Percentiles rank a stretch among this genome's conserved stretches.
Evolutionary conservation across 2,113 vertebrate genomes (phyloP).

Genomic region (Perca flavescens): DNA sequence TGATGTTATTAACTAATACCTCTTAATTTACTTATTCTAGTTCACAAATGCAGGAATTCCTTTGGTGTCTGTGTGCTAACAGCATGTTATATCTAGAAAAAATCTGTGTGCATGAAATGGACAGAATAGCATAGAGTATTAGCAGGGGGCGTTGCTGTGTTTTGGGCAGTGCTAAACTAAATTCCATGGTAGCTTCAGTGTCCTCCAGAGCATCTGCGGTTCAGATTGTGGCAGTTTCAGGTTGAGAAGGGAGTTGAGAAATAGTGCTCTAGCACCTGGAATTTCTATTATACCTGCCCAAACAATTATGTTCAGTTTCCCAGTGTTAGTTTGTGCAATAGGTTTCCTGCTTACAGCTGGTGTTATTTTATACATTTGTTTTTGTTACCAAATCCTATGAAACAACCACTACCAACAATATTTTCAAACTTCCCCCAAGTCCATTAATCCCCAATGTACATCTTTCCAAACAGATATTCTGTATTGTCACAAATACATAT

Average conservation of each 20-base stretch:
- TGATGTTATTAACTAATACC: slow-evolving; percentile 38
- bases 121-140: neutral
- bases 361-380: slow-evolving; percentile 32
- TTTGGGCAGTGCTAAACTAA: slow-evolving; percentile 46
- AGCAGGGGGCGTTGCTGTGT: slow-evolving; percentile 29
- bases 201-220: slow-evolving; percentile 13
- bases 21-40: slow-evolving; percentile 36
- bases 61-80: slow-evolving; percentile 43
- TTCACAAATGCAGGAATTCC: slow-evolving; percentile 30
- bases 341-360: slow-evolving; percentile 45
- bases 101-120: slow-evolving; percentile 62
- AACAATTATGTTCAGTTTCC: slow-evolving; percentile 27
- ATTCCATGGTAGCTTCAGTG: slow-evolving; percentile 38
- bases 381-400: slow-evolving; percentile 22
- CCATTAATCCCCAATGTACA: neutral
- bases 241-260: slow-evolving; percentile 15
- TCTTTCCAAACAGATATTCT: neutral
- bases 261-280: slow-evolving; percentile 43
- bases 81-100: slow-evolving; percentile 65
- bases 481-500: neutral
- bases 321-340: slow-evolving; percentile 38
- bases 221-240: slow-evolving; percentile 21
- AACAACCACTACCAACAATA: slow-evolving; percentile 37
- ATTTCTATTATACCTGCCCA: slow-evolving; percentile 54
- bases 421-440: neutral